These are phyloP conservation scores for Malacosoma neustria DNA, from an alignment of 2,888 invertebrate genomes.

Conservation along the genomic window DNA sequence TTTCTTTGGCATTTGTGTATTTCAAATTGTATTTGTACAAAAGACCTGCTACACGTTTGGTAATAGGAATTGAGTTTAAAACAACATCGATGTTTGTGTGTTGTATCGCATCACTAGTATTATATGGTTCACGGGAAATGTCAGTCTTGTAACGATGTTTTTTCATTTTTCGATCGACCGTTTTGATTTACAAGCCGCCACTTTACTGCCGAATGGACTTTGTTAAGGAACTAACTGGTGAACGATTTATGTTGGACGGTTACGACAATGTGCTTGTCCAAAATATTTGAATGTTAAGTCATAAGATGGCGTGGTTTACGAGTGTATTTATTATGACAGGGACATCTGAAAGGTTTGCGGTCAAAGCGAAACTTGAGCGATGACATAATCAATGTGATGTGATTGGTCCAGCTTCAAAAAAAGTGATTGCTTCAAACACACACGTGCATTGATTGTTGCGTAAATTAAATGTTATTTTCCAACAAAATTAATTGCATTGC, in stretches of 20 bases:
- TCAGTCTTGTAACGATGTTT: constrained; percentile 42
- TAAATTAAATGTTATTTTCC: too few relatives aligned
- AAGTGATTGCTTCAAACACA: too few relatives aligned
- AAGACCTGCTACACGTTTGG: too few relatives aligned
- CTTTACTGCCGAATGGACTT: constrained; percentile 66
- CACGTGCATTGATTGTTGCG: too few relatives aligned
- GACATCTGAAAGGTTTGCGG: not conserved
- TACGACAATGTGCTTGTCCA: constrained; percentile 51
- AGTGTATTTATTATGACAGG: constrained; percentile 18
- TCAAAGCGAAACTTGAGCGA: not conserved
- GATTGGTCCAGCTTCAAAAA: too few relatives aligned
- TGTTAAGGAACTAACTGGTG: constrained; percentile 62
- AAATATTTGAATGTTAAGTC: constrained; percentile 60
- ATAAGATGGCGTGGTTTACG: constrained; percentile 43
- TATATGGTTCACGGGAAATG: constrained; percentile 42
- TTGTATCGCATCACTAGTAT: constrained; percentile 32
- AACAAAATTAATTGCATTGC: too few relatives aligned
- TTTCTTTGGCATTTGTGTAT: too few relatives aligned
- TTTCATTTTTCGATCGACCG: constrained; percentile 57
- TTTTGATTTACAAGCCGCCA: constrained; percentile 68
- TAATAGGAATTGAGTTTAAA: too few relatives aligned
- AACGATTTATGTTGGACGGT: constrained; percentile 58
- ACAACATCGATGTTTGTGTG: constrained; percentile 5
- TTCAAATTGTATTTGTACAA: too few relatives aligned
- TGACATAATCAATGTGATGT: too few relatives aligned